Conservation (phyloP, 2,888 invertebrate genomes). For the Aphidoletes aphidimyza region DNA sequence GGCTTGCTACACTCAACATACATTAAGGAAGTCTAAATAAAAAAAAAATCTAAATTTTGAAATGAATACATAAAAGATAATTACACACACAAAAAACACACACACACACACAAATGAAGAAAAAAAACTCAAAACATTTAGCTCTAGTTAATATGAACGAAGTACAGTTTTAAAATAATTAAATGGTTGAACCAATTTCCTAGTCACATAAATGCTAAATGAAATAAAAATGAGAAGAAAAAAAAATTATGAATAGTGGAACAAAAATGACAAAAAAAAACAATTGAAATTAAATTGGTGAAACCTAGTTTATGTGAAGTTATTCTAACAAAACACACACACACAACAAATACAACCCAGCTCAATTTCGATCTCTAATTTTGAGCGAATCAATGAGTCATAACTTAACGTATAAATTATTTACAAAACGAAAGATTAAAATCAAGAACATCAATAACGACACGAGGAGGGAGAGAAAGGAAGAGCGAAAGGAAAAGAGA, state of each 20-base stretch:
- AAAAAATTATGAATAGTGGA: conserved; percentile 19
- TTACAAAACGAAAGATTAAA: not conserved
- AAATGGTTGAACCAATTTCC: conserved; percentile 7
- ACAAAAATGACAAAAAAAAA: not conserved
- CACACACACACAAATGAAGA: not conserved
- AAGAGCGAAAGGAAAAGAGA: not conserved
- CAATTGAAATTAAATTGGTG: not conserved
- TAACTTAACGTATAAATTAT: conserved; percentile 3
- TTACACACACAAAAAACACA: not conserved
- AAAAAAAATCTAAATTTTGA: not conserved
- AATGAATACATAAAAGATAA: not conserved
- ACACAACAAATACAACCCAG: not conserved
- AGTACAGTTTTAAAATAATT: conserved; percentile 28
- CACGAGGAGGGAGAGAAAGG: not conserved
- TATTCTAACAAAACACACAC: conserved; percentile 18
- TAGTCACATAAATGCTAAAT: too few relatives aligned
- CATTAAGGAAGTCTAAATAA: not conserved
- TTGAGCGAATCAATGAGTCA: not conserved
- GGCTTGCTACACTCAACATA: conserved; percentile 66
- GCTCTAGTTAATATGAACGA: not conserved
- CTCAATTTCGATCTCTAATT: conserved; percentile 32
- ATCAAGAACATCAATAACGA: not conserved
- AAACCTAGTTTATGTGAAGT: conserved; percentile 25
- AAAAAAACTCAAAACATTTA: not conserved
- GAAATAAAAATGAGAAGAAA: not conserved